These are phyloP conservation scores for Heliconius aoede DNA, from an alignment of 2,888 invertebrate species.

Conservation along the genomic window DNA sequence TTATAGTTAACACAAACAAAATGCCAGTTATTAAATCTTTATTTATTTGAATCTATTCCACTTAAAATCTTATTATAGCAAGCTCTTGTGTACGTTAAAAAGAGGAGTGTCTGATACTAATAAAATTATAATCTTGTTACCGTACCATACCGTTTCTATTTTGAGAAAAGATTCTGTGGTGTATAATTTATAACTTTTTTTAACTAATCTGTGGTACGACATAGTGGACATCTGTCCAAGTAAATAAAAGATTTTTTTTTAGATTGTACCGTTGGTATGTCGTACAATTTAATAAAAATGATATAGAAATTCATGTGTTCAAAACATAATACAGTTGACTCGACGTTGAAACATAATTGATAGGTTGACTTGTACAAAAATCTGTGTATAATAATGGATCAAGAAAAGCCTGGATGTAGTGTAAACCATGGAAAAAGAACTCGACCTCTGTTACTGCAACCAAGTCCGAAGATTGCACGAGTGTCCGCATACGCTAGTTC, in stretches of 20 bases:
- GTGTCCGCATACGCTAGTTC: slow-evolving; percentile 66
- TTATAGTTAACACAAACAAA: background rate
- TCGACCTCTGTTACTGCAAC: slow-evolving; percentile 75
- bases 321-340: slow-evolving; percentile 16
- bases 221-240: slow-evolving; percentile 41
- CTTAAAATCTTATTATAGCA: no score
- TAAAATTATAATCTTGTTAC: no score
- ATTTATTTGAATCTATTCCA: no score
- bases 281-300: slow-evolving; percentile 35
- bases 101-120: no score
- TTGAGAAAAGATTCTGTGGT: background rate
- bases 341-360: slow-evolving; percentile 11
- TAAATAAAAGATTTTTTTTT: slow-evolving; percentile 49
- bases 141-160: no score
- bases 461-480: slow-evolving; percentile 73
- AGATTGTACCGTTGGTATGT: slow-evolving; percentile 31
- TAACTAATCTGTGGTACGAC: background rate
- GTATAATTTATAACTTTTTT: background rate
- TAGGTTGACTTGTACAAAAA: background rate
- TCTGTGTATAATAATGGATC: slow-evolving; percentile 66
- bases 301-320: slow-evolving; percentile 29
- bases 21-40: no score
- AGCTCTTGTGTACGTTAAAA: no score
- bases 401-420: slow-evolving; percentile 71
- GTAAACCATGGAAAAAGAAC: slow-evolving; percentile 75